Evolutionary conservation across 2,888 invertebrate genomes (phyloP).

Genomic region (Leucania comma): DNA sequence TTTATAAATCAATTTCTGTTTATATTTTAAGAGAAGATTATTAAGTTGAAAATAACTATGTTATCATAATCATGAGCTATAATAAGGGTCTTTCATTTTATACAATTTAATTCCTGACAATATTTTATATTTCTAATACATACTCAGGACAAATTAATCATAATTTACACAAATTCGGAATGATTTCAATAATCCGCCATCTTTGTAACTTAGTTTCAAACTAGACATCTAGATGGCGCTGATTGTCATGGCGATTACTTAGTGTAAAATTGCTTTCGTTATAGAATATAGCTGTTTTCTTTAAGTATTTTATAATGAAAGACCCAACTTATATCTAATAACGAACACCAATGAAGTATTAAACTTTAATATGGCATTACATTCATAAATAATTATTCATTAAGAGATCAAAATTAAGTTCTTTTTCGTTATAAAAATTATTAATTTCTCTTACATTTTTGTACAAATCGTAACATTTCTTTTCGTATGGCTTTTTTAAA

Average conservation of each 20-base stretch:
- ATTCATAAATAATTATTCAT: constrained; percentile 87
- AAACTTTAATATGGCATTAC: constrained; percentile 90
- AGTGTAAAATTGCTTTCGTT: background rate
- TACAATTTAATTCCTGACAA: background rate
- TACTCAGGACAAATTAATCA: constrained; percentile 8
- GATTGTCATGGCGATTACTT: constrained; percentile 9
- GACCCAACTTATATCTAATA: constrained; percentile 62
- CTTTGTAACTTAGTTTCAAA: constrained; percentile 31
- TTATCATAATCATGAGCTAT: constrained; percentile 37
- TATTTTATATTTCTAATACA: constrained; percentile 1
- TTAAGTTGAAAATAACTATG: constrained; percentile 13
- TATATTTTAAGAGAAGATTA: background rate
- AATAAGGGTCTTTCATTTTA: constrained; percentile 45
- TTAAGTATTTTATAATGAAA: constrained; percentile 38
- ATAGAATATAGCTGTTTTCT: background rate
- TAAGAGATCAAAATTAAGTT: constrained; percentile 87
- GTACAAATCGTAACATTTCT: constrained; percentile 49
- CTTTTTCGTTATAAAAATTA: constrained; percentile 66
- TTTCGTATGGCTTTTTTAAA: constrained; percentile 11
- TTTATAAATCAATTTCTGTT: background rate
- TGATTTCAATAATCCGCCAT: constrained; percentile 33
- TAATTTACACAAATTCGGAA: constrained; percentile 5
- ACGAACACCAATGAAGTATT: constrained; percentile 82
- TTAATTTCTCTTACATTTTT: constrained; percentile 63
- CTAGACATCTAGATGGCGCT: constrained; percentile 54